Conservation (phyloP, 2,113 vertebrate genomes). For the Silurus asotus region DNA sequence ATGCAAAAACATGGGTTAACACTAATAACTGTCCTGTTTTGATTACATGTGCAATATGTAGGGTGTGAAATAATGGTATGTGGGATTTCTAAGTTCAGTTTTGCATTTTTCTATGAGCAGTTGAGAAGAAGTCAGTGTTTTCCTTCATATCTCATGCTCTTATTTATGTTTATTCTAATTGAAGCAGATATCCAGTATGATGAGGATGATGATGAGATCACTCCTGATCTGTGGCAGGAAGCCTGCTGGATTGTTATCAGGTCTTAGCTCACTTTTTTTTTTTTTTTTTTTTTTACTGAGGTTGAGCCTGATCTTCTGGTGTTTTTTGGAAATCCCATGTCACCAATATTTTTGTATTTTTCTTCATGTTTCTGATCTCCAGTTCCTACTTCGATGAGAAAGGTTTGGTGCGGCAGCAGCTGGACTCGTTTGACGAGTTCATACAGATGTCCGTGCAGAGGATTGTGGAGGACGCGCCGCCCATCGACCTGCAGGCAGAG, state of each 20-base stretch:
- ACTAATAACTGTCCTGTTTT: neutral
- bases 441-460: slow-evolving; percentile 99
- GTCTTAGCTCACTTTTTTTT: slow-evolving; percentile 61
- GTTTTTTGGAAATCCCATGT: no score
- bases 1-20: neutral
- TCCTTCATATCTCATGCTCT: neutral
- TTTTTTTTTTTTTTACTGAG: no score
- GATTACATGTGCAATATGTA: neutral
- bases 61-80: neutral
- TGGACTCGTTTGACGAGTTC: slow-evolving; percentile 99
- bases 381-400: slow-evolving; percentile 99
- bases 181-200: slow-evolving; percentile 92
- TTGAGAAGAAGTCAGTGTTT: no score
- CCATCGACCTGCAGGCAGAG: slow-evolving; percentile 96
- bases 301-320: neutral
- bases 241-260: slow-evolving; percentile 99
- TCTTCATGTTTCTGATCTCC: neutral
- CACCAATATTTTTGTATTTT: neutral
- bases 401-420: slow-evolving; percentile 93
- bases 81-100: neutral
- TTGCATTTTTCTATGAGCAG: neutral
- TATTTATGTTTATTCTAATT: slow-evolving; percentile 23
- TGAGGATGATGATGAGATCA: slow-evolving; percentile 98
- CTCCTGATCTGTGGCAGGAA: slow-evolving; percentile 96
- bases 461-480: slow-evolving; percentile 96